Evolutionary conservation across 2,888 invertebrate genomes (phyloP), one percentile per base, ranked within the genome.

Genomic region (Neoitamus cyanurus): DNA sequence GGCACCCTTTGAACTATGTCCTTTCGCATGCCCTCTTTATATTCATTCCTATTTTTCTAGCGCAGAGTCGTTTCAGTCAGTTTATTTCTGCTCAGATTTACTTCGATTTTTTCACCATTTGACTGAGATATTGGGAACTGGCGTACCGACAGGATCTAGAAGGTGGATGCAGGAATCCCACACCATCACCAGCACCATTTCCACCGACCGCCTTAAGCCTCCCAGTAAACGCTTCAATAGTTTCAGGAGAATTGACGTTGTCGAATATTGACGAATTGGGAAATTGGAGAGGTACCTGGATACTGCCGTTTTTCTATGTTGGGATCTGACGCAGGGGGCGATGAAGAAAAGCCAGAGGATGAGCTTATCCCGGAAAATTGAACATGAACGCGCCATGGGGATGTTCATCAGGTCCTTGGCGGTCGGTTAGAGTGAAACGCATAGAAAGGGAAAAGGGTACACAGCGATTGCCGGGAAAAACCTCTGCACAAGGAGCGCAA

Each of bases 201-300:
- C 58, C 31, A 34, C 58, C 58, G 25, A 70, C 68, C 80, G 20
- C 58, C 80, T 80, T 80, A 80, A 80, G 58, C 58, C 34, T 28
- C 58, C 25, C 28, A n/a, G 69, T 30, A 69, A 68, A 83, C 70
- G 70, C 69, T 83, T 83, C 37, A 83, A 83, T 69, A 83, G 83
- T 83, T 83, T 36, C 15, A 37, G 37, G 36, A 68, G 20, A 37
- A 69, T 69, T 80, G 80, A 31, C 42, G 31, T 58, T 34, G 80
- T 83, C 36, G 68, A 83, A 83, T 69, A 83, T 83, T 83, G 83
- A 83, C 83, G 83, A 83, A 83, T 83, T 83, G 83, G 83, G 37
- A 30, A 70, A 25, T 70, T 42, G 13, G 37, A 42, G 34, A 25
- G 42, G 42, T 80, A 34, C 80, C 68, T 80, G 58, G 25, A 68